phyloP scores from a whole-genome alignment of 1,140 invertebrate genomes.

The Trichonephila clavipes region DNA sequence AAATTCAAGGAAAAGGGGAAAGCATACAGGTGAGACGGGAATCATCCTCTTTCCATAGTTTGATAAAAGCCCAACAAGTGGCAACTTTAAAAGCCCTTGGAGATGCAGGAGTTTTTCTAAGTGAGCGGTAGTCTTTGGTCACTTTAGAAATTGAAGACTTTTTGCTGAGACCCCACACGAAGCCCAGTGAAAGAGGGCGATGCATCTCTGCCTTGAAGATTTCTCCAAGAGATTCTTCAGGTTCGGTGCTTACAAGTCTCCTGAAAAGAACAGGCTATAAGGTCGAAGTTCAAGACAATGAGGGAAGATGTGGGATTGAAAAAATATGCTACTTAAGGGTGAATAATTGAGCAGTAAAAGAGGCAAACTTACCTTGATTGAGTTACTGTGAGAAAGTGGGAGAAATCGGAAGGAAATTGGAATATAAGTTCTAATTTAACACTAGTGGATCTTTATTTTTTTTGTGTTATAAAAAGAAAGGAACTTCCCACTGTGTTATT shows the following conservation, averaged over 20 bases:
- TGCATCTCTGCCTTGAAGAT: conserved; percentile 3
- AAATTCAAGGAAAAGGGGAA: conserved; percentile 39
- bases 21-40: neutral
- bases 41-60: conserved; percentile 15
- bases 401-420: neutral
- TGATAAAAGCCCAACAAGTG: conserved; percentile 41
- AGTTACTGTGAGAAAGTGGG: conserved; percentile 50
- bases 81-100: conserved; percentile 40
- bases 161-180: conserved; percentile 55
- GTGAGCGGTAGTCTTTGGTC: conserved; percentile 61
- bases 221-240: conserved; percentile 14
- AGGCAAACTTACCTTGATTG: conserved; percentile 36
- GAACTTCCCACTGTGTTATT: no score
- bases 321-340: conserved; percentile 52
- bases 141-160: conserved; percentile 6
- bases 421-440: neutral
- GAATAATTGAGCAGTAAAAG: conserved; percentile 27
- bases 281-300: conserved; percentile 33
- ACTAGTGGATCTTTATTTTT: neutral
- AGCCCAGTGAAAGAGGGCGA: neutral
- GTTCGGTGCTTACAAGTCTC: conserved; percentile 48
- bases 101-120: neutral
- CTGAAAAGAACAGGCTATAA: neutral
- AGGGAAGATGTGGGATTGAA: conserved; percentile 48
- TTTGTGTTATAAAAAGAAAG: no score